Base-by-base conservation (phyloP, 2,797 vertebrate genomes). In the Myiotriccus ornatus region DNA sequence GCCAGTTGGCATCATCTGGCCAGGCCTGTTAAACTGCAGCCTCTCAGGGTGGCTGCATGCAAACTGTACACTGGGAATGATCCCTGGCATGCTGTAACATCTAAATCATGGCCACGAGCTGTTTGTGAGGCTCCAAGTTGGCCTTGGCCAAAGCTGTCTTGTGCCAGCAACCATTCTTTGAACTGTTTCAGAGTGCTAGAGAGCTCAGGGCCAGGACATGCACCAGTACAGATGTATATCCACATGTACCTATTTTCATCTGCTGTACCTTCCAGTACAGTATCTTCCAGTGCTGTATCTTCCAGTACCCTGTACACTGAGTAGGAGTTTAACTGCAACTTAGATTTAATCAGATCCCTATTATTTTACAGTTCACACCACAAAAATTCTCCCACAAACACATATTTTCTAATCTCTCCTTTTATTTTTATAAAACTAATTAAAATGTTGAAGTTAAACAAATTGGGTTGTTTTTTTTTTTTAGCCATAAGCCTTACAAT, bases 391-490 rank as follows among this genome's bases (percentile, higher is more conserved):
- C 34, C 37, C 47, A 82, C 35, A 55, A 50, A 34, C 20, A 28
- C 14, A 53, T 13, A 41, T 73, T 89, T 84, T n/a, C 55, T 86
- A 84, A 81, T 78, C 19, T 32, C 27, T 74, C 76, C 10, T 75
- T 86, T 95, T 56, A 90, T 75, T 93, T 91, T 91, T 79, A 84
- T 60, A 90, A 90, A 94, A 82, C 83, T 84, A 87, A 95, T 96
- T 84, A 95, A 67, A 70, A 91, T 79, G 80, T 84, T 93, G 74
- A 89, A 96, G 70, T 20, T 74, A 91, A 94, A 92, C 34, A 76
- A 92, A 86, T 88, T 63, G 57, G 30, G 23, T 17, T 8, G 41
- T 16, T 1, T 3, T 34, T 24, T 34, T 24, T 24, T 95, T 92
- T 69, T 53, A 76, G 56, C 41, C 70, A 92, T 70, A 93, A 95